These are phyloP conservation scores for Hoplostethus atlanticus DNA, from an alignment of 2,797 vertebrate genomes.

Conservation along the genomic window DNA sequence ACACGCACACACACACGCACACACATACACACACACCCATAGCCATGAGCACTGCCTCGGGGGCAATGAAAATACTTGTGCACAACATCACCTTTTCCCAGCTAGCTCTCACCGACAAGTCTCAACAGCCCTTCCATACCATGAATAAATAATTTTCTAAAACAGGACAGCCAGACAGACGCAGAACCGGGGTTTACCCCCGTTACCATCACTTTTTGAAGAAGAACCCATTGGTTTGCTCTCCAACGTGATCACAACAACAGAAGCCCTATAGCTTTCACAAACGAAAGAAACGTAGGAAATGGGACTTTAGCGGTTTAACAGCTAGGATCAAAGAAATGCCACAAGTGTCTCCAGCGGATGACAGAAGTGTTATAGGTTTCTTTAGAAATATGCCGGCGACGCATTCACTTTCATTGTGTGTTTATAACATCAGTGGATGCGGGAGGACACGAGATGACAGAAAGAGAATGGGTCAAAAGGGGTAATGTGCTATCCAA, in stretches of 20 bases:
- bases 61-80: constrained; percentile 70
- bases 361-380: background rate
- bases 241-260: background rate
- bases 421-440: no score
- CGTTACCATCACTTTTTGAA: background rate
- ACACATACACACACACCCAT: constrained; percentile 58
- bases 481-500: no score
- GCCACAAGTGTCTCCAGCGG: background rate
- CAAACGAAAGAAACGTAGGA: no score
- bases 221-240: background rate
- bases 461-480: no score
- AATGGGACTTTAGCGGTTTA: no score
- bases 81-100: constrained; percentile 74
- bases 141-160: constrained; percentile 63
- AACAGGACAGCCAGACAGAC: constrained; percentile 30
- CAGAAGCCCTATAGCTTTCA: background rate
- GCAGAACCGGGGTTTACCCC: constrained; percentile 19
- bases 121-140: constrained; percentile 77
- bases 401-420: no score
- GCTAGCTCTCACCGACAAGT: constrained; percentile 69
- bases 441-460: no score
- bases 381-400: background rate
- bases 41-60: constrained; percentile 72
- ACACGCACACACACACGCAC: constrained; percentile 23
- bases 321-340: no score